Evolutionary conservation across 1,140 invertebrate species (phyloP).

Genomic region (Aethina tumida): DNA sequence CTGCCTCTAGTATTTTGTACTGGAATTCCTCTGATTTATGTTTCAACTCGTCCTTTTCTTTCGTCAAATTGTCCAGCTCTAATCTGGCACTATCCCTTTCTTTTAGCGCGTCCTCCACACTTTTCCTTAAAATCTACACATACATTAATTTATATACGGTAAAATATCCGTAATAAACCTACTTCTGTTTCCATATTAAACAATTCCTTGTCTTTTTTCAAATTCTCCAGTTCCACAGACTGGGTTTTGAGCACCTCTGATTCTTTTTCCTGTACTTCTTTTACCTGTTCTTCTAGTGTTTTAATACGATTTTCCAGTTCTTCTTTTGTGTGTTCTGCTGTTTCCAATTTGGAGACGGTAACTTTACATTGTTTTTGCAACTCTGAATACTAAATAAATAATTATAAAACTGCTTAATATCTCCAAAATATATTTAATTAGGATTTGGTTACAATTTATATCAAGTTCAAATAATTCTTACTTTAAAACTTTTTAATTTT

Average conservation of each 20-base stretch:
- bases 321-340: no score
- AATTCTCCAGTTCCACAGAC: slow-evolving; percentile 34
- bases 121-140: slow-evolving; percentile 31
- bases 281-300: slow-evolving; percentile 44
- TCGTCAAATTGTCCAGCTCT: slow-evolving; percentile 31
- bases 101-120: slow-evolving; percentile 25
- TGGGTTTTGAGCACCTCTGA: slow-evolving; percentile 36
- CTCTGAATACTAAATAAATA: no score
- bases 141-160: slow-evolving; percentile 8
- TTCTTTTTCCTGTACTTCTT: slow-evolving; percentile 43
- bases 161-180: slow-evolving; percentile 8
- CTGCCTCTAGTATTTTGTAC: slow-evolving; percentile 17
- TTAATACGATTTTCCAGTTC: slow-evolving; percentile 46
- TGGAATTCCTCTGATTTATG: slow-evolving; percentile 27
- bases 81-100: slow-evolving; percentile 21
- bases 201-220: slow-evolving; percentile 36
- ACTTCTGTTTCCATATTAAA: slow-evolving; percentile 38
- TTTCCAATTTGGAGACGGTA: no score
- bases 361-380: no score
- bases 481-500: slow-evolving; percentile 45
- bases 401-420: no score
- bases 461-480: no score
- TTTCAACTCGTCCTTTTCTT: slow-evolving; percentile 32
- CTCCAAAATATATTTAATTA: no score
- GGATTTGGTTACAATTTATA: no score